Evolutionary conservation across 2,113 vertebrate species (phyloP).

Genomic region (Barbus barbus): DNA sequence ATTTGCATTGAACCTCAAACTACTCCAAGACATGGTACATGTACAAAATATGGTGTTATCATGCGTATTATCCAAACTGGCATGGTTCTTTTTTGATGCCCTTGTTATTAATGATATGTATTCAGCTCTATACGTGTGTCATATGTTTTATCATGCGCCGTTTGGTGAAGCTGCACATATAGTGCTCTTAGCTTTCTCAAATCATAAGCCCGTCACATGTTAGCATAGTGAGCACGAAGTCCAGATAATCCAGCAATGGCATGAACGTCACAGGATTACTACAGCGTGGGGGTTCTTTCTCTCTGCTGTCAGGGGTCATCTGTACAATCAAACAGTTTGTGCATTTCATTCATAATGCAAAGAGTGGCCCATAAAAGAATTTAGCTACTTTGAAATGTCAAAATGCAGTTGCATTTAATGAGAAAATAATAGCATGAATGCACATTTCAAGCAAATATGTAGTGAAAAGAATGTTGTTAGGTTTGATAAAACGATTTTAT

Average conservation of each 20-base stretch:
- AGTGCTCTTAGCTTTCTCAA: conserved; percentile 15
- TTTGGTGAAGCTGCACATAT: not conserved
- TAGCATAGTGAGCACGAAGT: conserved; percentile 65
- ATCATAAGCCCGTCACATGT: conserved; percentile 74
- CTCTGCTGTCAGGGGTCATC: not conserved
- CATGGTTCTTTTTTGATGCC: not conserved
- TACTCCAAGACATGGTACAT: too few relatives aligned
- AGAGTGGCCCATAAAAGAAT: not conserved
- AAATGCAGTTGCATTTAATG: not conserved
- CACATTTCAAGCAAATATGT: too few relatives aligned
- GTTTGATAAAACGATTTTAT: too few relatives aligned
- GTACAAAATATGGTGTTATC: too few relatives aligned
- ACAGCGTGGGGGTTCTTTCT: conserved; percentile 50
- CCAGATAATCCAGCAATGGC: conserved; percentile 68
- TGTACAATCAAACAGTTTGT: not conserved
- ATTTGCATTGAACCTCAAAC: too few relatives aligned
- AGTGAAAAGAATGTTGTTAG: too few relatives aligned
- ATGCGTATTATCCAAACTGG: too few relatives aligned
- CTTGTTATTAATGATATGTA: not conserved
- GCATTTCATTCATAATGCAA: not conserved
- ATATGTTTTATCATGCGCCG: conserved; percentile 44
- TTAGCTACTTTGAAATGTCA: not conserved
- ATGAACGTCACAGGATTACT: conserved; percentile 72
- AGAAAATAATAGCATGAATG: not conserved
- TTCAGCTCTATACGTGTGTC: conserved; percentile 34